phyloP scores from a whole-genome alignment of 2,113 vertebrate species.

The Cricetomys ansorgei region DNA sequence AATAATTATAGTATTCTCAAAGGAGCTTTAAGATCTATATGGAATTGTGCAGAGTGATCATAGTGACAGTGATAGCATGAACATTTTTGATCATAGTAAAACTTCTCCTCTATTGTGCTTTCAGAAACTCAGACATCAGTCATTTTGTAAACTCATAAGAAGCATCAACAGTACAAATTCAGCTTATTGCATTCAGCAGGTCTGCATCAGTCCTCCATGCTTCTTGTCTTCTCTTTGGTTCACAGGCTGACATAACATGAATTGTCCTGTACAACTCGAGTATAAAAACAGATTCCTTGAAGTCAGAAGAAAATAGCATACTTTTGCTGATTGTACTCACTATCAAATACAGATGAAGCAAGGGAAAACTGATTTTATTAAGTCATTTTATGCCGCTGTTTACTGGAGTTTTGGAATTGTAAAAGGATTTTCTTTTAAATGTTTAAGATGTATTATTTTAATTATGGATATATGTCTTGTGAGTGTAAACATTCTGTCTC shows the following conservation, averaged over 20 bases:
- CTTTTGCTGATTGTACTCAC: not conserved
- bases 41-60: not conserved
- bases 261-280: not conserved
- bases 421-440: not conserved
- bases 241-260: not conserved
- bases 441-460: not conserved
- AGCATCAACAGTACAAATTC: slow-evolving; percentile 7
- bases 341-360: not conserved
- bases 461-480: not conserved
- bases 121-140: slow-evolving; percentile 57
- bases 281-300: not conserved
- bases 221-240: not conserved
- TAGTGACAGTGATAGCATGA: not conserved
- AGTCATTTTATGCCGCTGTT: slow-evolving; percentile 11
- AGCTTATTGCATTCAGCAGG: not conserved
- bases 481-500: not conserved
- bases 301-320: not conserved
- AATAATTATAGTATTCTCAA: accelerated
- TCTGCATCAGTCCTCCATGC: not conserved
- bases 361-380: slow-evolving; percentile 14
- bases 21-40: not conserved
- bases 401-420: not conserved
- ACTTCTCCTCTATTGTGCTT: not conserved
- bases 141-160: slow-evolving; percentile 31
- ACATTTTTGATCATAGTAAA: not conserved